Percentiles rank a stretch among this genome's conserved stretches.
Conservation (phyloP, 2,113 vertebrate species). For the Nasalis larvatus region DNA sequence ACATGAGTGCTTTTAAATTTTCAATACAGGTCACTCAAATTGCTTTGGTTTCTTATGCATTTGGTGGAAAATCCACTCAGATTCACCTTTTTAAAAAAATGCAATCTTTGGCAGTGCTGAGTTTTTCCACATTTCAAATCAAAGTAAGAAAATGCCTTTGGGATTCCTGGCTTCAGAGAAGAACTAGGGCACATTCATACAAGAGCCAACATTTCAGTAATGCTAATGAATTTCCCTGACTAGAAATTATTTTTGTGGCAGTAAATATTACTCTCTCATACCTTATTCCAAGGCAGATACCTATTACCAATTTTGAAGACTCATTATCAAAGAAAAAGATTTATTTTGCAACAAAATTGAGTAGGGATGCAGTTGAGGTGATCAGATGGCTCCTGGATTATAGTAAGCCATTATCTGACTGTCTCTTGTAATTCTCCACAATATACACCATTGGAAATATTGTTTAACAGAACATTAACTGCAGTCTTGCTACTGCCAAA, state of each 20-base stretch:
- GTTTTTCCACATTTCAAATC: constrained; percentile 67
- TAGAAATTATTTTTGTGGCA: constrained; percentile 63
- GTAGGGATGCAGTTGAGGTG: not conserved
- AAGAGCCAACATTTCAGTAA: constrained; percentile 63
- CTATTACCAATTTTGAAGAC: constrained; percentile 48
- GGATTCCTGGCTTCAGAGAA: constrained; percentile 71
- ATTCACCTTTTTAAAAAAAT: constrained; percentile 61
- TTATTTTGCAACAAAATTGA: constrained; percentile 57
- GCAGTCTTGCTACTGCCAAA: constrained; percentile 23
- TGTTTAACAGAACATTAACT: constrained; percentile 29
- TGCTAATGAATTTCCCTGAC: constrained; percentile 67
- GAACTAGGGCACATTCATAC: constrained; percentile 32
- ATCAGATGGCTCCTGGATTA: constrained; percentile 53
- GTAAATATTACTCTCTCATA: constrained; percentile 37
- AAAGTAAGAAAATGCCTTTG: constrained; percentile 66
- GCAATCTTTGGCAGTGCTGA: constrained; percentile 44
- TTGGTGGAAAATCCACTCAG: constrained; percentile 48
- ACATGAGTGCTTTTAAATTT: constrained; percentile 63
- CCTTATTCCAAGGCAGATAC: constrained; percentile 43
- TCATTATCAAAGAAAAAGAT: constrained; percentile 45
- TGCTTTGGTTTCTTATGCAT: constrained; percentile 51
- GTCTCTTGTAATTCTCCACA: constrained; percentile 1
- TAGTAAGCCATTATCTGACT: not conserved
- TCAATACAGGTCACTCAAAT: constrained; percentile 66
- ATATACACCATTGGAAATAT: constrained; percentile 27